A percentile compares a stretch with the other conserved stretches of the same genome.
phyloP scores from a whole-genome alignment of 35 echinoderm and acorn worm genomes.

The Anneissia japonica region DNA sequence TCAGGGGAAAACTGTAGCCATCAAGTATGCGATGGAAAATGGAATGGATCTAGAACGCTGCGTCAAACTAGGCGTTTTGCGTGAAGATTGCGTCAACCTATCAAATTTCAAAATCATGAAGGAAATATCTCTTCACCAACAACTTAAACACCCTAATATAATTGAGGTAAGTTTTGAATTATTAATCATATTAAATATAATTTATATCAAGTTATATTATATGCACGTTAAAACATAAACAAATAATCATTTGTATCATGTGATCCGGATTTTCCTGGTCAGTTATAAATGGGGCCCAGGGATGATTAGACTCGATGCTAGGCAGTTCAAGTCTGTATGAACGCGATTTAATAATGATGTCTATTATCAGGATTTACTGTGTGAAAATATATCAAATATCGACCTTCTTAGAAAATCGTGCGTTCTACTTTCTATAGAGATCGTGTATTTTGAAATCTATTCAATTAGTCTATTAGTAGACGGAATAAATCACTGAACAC shows the following conservation, averaged over 20 bases:
- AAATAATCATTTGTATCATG: too few species aligned
- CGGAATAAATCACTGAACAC: background rate
- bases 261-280: too few species aligned
- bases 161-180: background rate
- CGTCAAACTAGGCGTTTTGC: background rate
- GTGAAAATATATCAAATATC: background rate
- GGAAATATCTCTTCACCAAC: background rate
- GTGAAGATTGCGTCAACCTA: background rate
- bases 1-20: background rate
- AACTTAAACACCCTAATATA: background rate
- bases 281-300: too few species aligned
- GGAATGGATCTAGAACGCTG: background rate
- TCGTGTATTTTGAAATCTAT: background rate
- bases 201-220: too few species aligned
- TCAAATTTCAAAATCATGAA: background rate
- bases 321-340: background rate
- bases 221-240: too few species aligned
- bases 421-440: background rate
- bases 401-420: background rate
- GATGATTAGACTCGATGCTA: too few species aligned
- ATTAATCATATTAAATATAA: too few species aligned
- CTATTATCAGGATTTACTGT: background rate
- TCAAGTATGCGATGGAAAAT: background rate
- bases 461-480: background rate
- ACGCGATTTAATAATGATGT: background rate